Evolutionary conservation across 2,888 invertebrate species (phyloP), one percentile per base, ranked within the genome.

Genomic region (Hypselothyrea guttata): DNA sequence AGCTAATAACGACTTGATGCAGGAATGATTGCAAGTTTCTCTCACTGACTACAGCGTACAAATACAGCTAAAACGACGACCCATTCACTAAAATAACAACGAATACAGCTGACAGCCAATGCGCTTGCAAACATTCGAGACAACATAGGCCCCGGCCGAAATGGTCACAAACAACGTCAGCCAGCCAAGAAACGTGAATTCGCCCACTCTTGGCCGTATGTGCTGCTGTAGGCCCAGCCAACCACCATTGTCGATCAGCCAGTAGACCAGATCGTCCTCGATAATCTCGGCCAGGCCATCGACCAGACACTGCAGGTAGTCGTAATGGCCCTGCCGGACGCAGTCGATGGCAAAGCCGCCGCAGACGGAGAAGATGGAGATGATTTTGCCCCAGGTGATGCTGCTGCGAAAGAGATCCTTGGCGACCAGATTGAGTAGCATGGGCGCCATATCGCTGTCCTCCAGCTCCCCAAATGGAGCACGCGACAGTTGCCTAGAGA

Each of bases 261-360:
- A 97, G 1, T 92, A 89, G 15, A 87, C 86, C 41, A 95, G 90
- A 76, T 93, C 92, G 62, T 93, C 93, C 86, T 94, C 93, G 40
- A 95, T 91, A 35, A 94, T 93, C 75, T 95, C 94, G 0, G 93
- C 92, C 88, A 96, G 93, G 35, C 94, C 94, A 71, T 96, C 95
- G 47, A 96, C 92, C 22, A 97, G 91, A 42, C 93, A 93, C 11
- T 94, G 93, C 42, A 97, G 91, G 75, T 94, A 95, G 30, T 96
- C 96, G 0, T 94, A 94, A 90, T 93, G 92, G 68, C 96, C 93
- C 91, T 95, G 91, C 71, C 94, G 88, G 73, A 95, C 91, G 90
- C 95, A 94, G 86, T 97, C 97, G 15, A 95, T 93, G 5, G 96
- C 95, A 46, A 97, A 92, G 0, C 95, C 96, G 3, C 96, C 96